Base-by-base conservation (phyloP, 2,888 invertebrate genomes). In the Leptopilina myrica region DNA sequence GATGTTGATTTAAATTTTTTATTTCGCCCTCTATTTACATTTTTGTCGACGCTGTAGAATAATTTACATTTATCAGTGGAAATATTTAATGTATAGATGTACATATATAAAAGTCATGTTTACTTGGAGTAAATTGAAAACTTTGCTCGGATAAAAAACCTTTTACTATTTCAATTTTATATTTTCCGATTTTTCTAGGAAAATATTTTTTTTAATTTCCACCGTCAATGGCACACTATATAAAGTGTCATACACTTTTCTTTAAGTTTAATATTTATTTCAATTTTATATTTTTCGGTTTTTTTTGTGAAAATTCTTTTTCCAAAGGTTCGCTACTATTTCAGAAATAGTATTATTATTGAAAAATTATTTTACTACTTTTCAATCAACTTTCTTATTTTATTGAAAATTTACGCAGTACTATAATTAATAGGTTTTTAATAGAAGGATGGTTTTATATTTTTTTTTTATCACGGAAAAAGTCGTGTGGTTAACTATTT, bases 101-200 rank as follows among this genome's bases (percentile, higher is more conserved):
- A 33, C 33, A 33, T 33, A 33, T 46, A 46, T 15, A 46, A 46
- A 67, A 15, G 46, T 67, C 6, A 11, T 46, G 15, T 67, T 67
- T 67, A 67, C 67, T 67, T 15, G 5, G 8, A n/a, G 67, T 46
- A 67, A 67, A 67, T 67, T 11, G 67, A n/a, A 9, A 11, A 5
- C 4, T 7, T 59, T 15, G 7, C n/a, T 14, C 11, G 67, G 33
- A 33, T 33, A 46, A 20, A 46, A 20, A 67, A 20, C 15, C 20
- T n/a, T 40, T 5, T 11, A 8, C 15, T 49, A 46, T 11, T 46
- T 4, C 15, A 46, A 5, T 49, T 7, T 46, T 5, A 33, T 33
- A 33, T 67, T 12, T 46, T 9, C 8, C n/a, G n/a, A 43, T 14
- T 43, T 66, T 66, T 14, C 43, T 2, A 9, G 46, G 46, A 46